Evolutionary conservation across 2,888 invertebrate genomes (phyloP).

Genomic region (Gibbula magus): DNA sequence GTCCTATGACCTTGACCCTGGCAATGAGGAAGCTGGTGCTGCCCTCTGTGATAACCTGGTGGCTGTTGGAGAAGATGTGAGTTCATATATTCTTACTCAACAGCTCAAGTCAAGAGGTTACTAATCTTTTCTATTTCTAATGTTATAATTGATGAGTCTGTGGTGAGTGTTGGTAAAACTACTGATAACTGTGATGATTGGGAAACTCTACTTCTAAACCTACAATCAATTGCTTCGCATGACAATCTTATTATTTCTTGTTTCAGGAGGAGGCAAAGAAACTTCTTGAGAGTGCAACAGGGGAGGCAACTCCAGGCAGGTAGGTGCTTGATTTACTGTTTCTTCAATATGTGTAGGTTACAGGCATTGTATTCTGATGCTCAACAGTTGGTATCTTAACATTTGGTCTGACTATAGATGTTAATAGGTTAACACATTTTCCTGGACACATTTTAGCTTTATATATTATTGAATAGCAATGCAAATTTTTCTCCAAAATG

Average conservation of each 20-base stretch:
- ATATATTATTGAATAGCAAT: background rate
- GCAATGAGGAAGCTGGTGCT: constrained; percentile 82
- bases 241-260: background rate
- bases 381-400: too few relatives aligned
- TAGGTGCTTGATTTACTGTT: constrained; percentile 35
- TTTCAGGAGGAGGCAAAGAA: constrained; percentile 74
- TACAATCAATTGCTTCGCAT: background rate
- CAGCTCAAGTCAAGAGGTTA: background rate
- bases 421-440: too few relatives aligned
- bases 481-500: background rate
- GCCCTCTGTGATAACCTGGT: constrained; percentile 86
- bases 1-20: constrained; percentile 84
- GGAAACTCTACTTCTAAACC: too few relatives aligned
- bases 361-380: too few relatives aligned
- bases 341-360: background rate
- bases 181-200: too few relatives aligned
- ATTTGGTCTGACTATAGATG: too few relatives aligned
- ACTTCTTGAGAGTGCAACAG: constrained; percentile 79
- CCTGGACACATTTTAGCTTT: too few relatives aligned
- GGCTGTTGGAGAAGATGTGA: constrained; percentile 81
- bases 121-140: background rate
- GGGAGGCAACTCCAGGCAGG: constrained; percentile 64
- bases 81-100: too few relatives aligned
- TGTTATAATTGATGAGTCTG: too few relatives aligned
- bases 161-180: too few relatives aligned